Evolutionary conservation across 1,140 invertebrate species (phyloP).

Genomic region (Aethina tumida): DNA sequence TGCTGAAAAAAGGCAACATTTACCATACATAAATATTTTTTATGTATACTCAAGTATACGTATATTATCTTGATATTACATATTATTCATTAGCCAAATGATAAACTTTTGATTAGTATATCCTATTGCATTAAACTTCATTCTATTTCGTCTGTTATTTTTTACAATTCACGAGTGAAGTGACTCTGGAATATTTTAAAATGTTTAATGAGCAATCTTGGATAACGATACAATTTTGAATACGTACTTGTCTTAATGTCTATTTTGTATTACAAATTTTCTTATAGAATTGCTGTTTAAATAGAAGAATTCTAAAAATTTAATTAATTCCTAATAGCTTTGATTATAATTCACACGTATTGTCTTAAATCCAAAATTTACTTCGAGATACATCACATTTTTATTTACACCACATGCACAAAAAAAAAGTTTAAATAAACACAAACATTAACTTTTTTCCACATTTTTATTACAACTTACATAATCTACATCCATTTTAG

Average conservation of each 20-base stretch:
- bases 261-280: too few species aligned
- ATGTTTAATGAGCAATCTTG: slow-evolving; percentile 9
- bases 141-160: slow-evolving; percentile 5
- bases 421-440: too few species aligned
- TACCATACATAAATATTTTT: slow-evolving; percentile 12
- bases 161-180: not conserved
- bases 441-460: too few species aligned
- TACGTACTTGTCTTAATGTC: too few species aligned
- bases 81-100: not conserved
- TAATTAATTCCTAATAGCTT: too few species aligned
- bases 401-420: too few species aligned
- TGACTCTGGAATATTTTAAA: slow-evolving; percentile 4
- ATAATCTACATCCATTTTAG: too few species aligned
- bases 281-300: too few species aligned
- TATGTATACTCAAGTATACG: not conserved
- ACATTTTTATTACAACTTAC: slow-evolving; percentile 17
- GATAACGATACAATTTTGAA: slow-evolving; percentile 12
- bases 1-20: slow-evolving; percentile 33
- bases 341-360: slow-evolving; percentile 17
- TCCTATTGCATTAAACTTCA: not conserved
- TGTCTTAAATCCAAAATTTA: slow-evolving; percentile 16
- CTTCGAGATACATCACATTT: slow-evolving; percentile 14
- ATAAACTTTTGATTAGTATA: not conserved
- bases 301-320: too few species aligned
- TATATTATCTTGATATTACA: slow-evolving; percentile 3